phyloP scores from a whole-genome alignment of 2,113 vertebrate genomes.

The Cyanoderma ruficeps region DNA sequence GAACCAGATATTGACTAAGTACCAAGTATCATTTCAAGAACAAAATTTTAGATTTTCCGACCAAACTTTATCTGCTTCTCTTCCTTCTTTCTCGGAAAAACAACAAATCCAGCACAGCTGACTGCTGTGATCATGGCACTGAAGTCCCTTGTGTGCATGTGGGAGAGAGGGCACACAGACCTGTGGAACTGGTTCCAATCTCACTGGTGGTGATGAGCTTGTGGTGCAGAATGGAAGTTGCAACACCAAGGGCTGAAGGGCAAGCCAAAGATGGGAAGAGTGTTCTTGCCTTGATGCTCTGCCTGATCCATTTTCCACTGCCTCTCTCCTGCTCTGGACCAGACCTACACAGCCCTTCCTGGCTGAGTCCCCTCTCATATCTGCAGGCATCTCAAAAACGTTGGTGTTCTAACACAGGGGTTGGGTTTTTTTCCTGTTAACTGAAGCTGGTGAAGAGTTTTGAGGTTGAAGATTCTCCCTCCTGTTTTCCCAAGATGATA shows the following conservation, averaged over 20 bases:
- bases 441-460: neutral
- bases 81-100: neutral
- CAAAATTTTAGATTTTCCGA: neutral
- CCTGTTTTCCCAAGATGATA: slow-evolving; percentile 14
- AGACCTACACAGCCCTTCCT: neutral
- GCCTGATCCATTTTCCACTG: neutral
- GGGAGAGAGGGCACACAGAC: neutral
- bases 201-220: neutral
- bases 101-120: neutral
- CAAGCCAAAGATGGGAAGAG: neutral
- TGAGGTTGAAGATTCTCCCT: neutral
- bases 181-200: neutral
- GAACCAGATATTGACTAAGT: neutral
- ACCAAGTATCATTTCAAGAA: neutral
- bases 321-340: neutral
- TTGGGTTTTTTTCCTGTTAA: neutral
- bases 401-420: neutral
- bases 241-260: neutral
- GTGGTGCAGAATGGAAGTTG: neutral
- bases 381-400: neutral
- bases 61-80: neutral
- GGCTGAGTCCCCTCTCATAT: neutral
- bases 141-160: neutral
- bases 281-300: neutral
- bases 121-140: neutral